Conservation (phyloP, 2,888 invertebrate species). For the Holacanthella duospinosa region DNA sequence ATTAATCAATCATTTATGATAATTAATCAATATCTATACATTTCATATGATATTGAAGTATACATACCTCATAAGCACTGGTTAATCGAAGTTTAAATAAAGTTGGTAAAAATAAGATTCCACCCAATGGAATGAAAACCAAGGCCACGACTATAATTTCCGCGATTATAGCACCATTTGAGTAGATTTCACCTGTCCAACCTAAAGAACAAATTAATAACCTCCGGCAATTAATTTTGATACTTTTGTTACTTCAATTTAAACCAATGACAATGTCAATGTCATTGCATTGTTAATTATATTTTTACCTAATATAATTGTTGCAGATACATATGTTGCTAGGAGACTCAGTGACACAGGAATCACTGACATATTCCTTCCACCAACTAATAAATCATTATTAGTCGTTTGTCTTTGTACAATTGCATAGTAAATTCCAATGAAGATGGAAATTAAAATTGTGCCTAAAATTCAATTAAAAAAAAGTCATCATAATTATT, state of each 20-base stretch:
- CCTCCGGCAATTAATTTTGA: background rate
- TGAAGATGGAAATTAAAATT: conserved; percentile 26
- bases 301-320: conserved; percentile 26
- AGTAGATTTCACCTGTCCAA: conserved; percentile 34
- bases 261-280: background rate
- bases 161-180: conserved; percentile 31
- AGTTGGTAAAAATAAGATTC: conserved; percentile 30
- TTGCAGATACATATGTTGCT: conserved; percentile 33
- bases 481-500: background rate
- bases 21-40: too few relatives aligned
- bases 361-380: conserved; percentile 27
- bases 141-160: conserved; percentile 34
- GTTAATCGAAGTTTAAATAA: conserved; percentile 28
- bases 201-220: conserved; percentile 16
- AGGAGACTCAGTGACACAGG: conserved; percentile 29
- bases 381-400: conserved; percentile 30
- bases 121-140: conserved; percentile 30
- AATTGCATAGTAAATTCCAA: conserved; percentile 34
- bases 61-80: conserved; percentile 30
- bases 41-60: too few relatives aligned
- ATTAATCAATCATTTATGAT: background rate
- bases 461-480: conserved; percentile 13
- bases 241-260: too few relatives aligned
- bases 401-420: conserved; percentile 32
- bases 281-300: background rate